A percentile compares a stretch with the other conserved stretches of the same genome.
Evolutionary conservation across 2,797 vertebrate genomes (phyloP).

Genomic region (Eptatretus atami): DNA sequence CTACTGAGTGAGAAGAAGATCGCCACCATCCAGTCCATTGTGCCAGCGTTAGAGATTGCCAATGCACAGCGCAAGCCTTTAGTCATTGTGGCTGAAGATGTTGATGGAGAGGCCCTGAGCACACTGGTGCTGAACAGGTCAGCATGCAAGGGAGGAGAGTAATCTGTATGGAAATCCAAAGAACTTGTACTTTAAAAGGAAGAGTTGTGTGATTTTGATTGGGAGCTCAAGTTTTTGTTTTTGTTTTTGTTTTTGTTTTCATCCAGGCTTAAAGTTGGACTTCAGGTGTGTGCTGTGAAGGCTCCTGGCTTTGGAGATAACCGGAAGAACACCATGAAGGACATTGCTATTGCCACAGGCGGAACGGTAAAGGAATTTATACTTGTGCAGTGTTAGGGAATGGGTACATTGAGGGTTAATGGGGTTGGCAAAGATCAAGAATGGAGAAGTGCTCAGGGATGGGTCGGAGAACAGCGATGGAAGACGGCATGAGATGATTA

Average conservation of each 20-base stretch:
- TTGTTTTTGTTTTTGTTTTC: background rate
- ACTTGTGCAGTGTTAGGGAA: background rate
- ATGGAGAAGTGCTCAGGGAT: too few species aligned
- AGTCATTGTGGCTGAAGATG: conserved; percentile 78
- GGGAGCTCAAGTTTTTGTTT: too few species aligned
- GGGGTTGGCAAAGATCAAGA: background rate
- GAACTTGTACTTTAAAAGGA: too few species aligned
- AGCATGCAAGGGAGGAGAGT: background rate
- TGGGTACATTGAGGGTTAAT: background rate
- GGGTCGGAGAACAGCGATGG: too few species aligned
- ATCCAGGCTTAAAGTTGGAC: conserved; percentile 63
- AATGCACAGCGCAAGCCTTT: conserved; percentile 75
- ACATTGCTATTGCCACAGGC: conserved; percentile 67
- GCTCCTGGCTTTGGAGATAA: conserved; percentile 93
- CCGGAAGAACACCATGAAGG: conserved; percentile 77
- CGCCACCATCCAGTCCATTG: conserved; percentile 76
- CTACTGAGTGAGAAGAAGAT: conserved; percentile 91
- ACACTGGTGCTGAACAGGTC: conserved; percentile 89
- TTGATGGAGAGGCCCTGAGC: conserved; percentile 82
- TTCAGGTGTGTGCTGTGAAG: conserved; percentile 87
- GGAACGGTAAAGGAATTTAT: conserved; percentile 24
- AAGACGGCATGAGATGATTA: too few species aligned
- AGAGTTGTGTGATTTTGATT: too few species aligned
- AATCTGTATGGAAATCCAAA: too few species aligned
- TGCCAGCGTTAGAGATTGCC: conserved; percentile 73